These are phyloP conservation scores for Dendrolimus houi DNA, from an alignment of 2,888 invertebrate genomes.

Conservation along the genomic window DNA sequence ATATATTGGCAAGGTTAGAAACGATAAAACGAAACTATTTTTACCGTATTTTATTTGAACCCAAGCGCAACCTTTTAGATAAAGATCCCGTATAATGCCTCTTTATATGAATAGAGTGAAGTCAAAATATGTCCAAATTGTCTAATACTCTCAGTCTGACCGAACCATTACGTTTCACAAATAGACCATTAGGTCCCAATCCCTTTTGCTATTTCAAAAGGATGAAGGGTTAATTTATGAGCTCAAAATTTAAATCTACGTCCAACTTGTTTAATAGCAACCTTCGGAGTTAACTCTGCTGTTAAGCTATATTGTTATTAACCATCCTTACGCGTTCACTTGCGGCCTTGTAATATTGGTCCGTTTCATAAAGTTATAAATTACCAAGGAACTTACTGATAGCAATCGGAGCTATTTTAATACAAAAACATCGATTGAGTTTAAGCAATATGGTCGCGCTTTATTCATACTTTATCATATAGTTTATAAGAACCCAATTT, in stretches of 20 bases:
- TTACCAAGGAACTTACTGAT: conserved; percentile 19
- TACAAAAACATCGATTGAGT: too few species aligned
- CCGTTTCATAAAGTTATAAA: conserved; percentile 20
- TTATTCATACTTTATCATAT: too few species aligned
- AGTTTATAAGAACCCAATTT: too few species aligned
- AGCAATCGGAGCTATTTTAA: too few species aligned
- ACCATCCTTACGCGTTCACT: conserved; percentile 33
- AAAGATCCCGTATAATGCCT: conserved; percentile 35
- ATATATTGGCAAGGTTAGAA: too few species aligned
- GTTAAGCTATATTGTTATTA: conserved; percentile 62
- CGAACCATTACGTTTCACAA: conserved; percentile 71
- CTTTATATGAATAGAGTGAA: conserved; percentile 48
- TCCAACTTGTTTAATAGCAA: conserved; percentile 67
- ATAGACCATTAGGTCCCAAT: conserved; percentile 74
- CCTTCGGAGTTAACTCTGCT: conserved; percentile 64
- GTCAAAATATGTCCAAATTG: conserved; percentile 66
- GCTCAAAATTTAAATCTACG: conserved; percentile 75
- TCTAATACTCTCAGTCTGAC: conserved; percentile 64
- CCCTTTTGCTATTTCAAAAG: conserved; percentile 73
- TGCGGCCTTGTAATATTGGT: conserved; percentile 16
- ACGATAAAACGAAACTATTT: too few species aligned
- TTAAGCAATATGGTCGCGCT: too few species aligned
- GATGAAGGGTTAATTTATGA: conserved; percentile 75
- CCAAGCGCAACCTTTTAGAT: conserved; percentile 20
- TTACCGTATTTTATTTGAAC: too few species aligned